These are phyloP conservation scores for Aplodontia rufa DNA, from an alignment of 2,113 vertebrate species.

Conservation along the genomic window DNA sequence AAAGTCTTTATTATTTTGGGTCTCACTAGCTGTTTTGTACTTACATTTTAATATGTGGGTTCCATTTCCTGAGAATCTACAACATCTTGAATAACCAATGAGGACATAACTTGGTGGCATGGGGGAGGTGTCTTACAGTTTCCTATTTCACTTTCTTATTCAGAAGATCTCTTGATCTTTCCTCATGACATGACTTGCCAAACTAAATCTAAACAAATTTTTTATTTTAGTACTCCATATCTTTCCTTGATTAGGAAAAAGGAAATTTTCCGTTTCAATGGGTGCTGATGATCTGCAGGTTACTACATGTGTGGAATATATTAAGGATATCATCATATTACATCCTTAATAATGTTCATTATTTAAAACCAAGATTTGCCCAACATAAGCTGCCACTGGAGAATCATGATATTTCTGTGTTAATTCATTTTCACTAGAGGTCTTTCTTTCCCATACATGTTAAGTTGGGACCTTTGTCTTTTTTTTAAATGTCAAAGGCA, in stretches of 20 bases:
- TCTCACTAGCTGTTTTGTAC: not conserved
- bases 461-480: not conserved
- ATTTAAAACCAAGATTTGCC: conserved; percentile 52
- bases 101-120: not conserved
- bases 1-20: not conserved
- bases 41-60: not conserved
- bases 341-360: not conserved
- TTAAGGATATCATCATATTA: not conserved
- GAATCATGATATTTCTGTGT: not conserved
- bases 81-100: not conserved
- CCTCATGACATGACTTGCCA: not conserved
- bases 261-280: conserved; percentile 8
- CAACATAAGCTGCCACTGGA: not conserved
- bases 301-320: not conserved
- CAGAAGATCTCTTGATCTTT: not conserved
- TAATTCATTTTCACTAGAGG: not conserved
- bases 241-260: not conserved
- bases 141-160: not conserved
- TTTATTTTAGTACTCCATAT: not conserved
- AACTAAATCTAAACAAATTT: not conserved
- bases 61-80: not conserved
- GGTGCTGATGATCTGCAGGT: not conserved
- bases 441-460: not conserved
- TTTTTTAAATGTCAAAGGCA: not conserved
- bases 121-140: not conserved